Base-by-base conservation (phyloP, 2,113 vertebrate species). In the Pimephales promelas region DNA sequence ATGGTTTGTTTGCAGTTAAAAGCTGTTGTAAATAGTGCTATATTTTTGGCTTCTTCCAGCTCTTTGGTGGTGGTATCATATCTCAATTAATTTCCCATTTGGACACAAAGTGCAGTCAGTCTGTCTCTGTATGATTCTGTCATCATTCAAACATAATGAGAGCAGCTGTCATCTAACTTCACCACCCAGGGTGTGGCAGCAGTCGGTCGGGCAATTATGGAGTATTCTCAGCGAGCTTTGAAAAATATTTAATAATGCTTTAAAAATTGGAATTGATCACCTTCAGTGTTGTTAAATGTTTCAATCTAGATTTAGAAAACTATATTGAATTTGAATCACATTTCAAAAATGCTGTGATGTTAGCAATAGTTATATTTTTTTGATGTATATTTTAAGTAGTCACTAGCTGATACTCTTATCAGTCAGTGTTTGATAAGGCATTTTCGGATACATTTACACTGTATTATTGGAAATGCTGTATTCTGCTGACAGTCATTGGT, bases 171-270 rank as follows among this genome's bases (percentile, higher is more conserved):
- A 40, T 84, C 57, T 61, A 87, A 84, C 52, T 59, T 70, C 79
- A 86, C 45, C 59, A 59, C 66, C 43, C 24, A 88, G 85, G 87
- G 87, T 86, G 87, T 86, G 87, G 85, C 87, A 83, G 62, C 70
- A 78, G 80, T 31, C 81, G 59, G 2, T 31, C 26, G 9, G 34
- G 34, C n/a, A 43, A 28, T 24, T 11, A n/a, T 47, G 45, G 45
- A 40, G 57, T 40, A 66, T 20, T 52, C 20, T 82, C 75, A 54
- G n/a, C 64, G 18, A 83, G 68, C 20, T 40, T 57, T 75, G 3
- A 75, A 76, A 43, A 45, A 56, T 54, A 18, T n/a, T 16, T 61
- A 49, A 49, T 49, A 49, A 68, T 68, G 64, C 31, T 68, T n/a
- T 5, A 22, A 20, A 36, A 11, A 4, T 70, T 1, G n/a, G 10